Evolutionary conservation across 2,888 invertebrate species (phyloP).

Genomic region (Eilema griseolum): DNA sequence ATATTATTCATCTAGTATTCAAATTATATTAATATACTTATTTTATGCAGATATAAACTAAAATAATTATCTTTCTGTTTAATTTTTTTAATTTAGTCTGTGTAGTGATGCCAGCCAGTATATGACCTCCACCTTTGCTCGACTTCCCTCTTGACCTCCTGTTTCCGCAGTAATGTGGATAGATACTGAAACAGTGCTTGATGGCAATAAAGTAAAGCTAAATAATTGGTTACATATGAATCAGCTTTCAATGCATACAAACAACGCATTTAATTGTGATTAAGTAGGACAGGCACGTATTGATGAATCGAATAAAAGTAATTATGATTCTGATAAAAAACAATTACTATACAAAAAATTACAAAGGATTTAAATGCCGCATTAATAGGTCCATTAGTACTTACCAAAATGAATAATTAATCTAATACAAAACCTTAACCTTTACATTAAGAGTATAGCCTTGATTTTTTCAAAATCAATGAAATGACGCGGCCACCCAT

Average conservation of each 20-base stretch:
- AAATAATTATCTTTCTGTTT: not conserved
- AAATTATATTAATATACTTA: no score
- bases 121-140: not conserved
- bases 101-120: not conserved
- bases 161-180: not conserved
- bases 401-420: not conserved
- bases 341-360: not conserved
- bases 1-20: no score
- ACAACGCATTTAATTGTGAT: not conserved
- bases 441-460: not conserved
- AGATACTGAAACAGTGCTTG: not conserved
- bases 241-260: slow-evolving; percentile 1
- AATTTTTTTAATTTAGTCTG: not conserved
- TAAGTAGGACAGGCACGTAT: not conserved
- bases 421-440: not conserved
- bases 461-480: not conserved
- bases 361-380: not conserved
- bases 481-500: no score
- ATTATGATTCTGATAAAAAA: not conserved
- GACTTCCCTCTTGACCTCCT: not conserved
- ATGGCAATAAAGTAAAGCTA: not conserved
- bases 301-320: not conserved
- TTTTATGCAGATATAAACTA: no score
- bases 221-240: slow-evolving; percentile 4
- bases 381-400: not conserved